phyloP scores from a whole-genome alignment of 2,888 invertebrate species.

The Phaonia tiefii region DNA sequence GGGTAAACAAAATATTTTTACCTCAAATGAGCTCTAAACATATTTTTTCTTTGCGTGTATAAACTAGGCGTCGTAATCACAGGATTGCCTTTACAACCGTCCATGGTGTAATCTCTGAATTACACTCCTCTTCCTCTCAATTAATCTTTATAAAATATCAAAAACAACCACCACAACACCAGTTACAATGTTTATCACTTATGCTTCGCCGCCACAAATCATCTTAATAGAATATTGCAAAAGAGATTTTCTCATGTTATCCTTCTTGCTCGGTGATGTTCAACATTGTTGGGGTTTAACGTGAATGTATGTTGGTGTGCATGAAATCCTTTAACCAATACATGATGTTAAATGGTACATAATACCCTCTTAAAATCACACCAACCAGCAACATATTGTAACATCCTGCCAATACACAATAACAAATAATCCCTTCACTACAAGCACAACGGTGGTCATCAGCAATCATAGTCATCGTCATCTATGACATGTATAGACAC shows the following conservation, averaged over 20 bases:
- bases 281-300: neutral
- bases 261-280: conserved; percentile 5
- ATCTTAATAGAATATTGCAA: neutral
- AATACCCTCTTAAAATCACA: conserved; percentile 12
- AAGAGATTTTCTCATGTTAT: conserved; percentile 6
- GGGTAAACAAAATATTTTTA: too few relatives aligned
- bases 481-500: neutral
- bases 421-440: conserved; percentile 5
- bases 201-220: neutral
- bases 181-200: neutral
- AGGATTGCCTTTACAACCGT: too few relatives aligned
- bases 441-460: conserved; percentile 10
- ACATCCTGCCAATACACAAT: conserved; percentile 8
- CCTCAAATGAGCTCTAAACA: too few relatives aligned
- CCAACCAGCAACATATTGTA: neutral
- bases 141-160: neutral
- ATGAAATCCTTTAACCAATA: conserved; percentile 16
- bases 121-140: neutral
- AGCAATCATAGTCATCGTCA: neutral
- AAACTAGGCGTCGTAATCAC: too few relatives aligned
- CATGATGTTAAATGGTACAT: conserved; percentile 39
- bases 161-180: neutral
- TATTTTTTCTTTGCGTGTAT: too few relatives aligned
- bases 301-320: too few relatives aligned
- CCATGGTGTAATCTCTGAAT: too few relatives aligned